Evolutionary conservation across 1,140 invertebrate species (phyloP), one percentile per base, ranked within the genome.

Genomic region (Diabrotica virgifera): DNA sequence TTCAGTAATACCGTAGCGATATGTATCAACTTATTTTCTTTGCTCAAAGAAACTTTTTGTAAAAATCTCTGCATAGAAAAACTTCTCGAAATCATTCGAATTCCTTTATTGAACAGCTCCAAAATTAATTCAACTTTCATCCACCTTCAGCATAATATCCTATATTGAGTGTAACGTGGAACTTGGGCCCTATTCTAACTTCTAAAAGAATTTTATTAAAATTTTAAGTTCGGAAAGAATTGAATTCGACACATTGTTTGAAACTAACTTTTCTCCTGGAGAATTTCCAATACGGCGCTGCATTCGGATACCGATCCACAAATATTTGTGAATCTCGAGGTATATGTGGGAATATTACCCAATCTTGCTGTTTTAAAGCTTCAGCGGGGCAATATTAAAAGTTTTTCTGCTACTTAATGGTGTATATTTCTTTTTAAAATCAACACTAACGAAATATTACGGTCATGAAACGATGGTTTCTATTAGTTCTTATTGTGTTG

Each of bases 281-380:
- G 2, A 59, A 35, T 40, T 50, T 59, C 38, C 46, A 50, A 59
- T 50, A 59, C 7, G 8, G 40, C 38, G 58, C 46, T 51, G 46
- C 58, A 46, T 8, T 59, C 58, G 13, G 37, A 50, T 59, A 36
- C 13, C 58, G 38, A 59, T 59, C 24, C 40, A 51, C 38, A 59
- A 59, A 59, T 59, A 59, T 59, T 59, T 59, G 58, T 59, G 24
- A 50, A n/a, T 35, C 56, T 7, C n/a, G 37, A 58, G 38, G 24
- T 58, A 40, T 40, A 36, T 59, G 50, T 51, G 58, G 50, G 38
- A 36, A 59, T 59, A 59, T 59, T 59, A 59, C 40, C 50, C 46
- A 59, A 51, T 59, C 37, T 51, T 36, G 24, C 24, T 24, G 24
- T 24, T 24, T 24, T 24, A 24, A 4, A 24, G 24, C 24, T 24